These are phyloP conservation scores for Drosophila aldrichi DNA, from an alignment of 2,888 invertebrate genomes.

Conservation along the genomic window DNA sequence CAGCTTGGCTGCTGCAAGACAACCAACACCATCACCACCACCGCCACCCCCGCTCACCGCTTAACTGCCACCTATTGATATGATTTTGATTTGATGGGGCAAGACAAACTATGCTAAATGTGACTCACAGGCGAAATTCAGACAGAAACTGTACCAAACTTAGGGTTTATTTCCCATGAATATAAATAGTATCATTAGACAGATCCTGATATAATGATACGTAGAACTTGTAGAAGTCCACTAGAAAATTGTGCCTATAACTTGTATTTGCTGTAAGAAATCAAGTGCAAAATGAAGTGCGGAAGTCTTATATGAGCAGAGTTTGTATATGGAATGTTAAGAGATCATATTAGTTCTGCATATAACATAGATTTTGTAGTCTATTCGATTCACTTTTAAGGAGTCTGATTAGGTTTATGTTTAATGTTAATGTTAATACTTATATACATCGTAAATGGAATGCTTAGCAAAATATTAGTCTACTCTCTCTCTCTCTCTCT, in stretches of 20 bases:
- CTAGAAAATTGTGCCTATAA: neutral
- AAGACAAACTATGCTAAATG: conserved; percentile 21
- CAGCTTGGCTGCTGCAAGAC: conserved; percentile 31
- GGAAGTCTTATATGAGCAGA: neutral
- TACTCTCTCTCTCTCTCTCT: no score
- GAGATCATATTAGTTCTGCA: no score
- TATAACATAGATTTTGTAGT: no score
- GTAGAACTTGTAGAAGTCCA: neutral
- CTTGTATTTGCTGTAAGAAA: neutral
- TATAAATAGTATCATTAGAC: no score
- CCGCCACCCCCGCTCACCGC: neutral
- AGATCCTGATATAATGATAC: neutral
- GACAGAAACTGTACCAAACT: conserved; percentile 37
- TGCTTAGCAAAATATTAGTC: no score
- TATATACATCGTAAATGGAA: no score
- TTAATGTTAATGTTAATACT: no score
- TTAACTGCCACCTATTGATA: conserved; percentile 14
- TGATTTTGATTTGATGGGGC: conserved; percentile 35
- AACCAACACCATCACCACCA: neutral
- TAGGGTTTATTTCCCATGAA: neutral
- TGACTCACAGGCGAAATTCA: conserved; percentile 21
- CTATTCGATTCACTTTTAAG: no score
- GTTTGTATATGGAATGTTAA: no score
- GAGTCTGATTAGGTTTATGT: no score
- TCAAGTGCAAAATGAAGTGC: neutral